Evolutionary conservation across 2,797 vertebrate genomes (phyloP), one percentile per base, ranked within the genome.

Genomic region (Eulemur mongoz): DNA sequence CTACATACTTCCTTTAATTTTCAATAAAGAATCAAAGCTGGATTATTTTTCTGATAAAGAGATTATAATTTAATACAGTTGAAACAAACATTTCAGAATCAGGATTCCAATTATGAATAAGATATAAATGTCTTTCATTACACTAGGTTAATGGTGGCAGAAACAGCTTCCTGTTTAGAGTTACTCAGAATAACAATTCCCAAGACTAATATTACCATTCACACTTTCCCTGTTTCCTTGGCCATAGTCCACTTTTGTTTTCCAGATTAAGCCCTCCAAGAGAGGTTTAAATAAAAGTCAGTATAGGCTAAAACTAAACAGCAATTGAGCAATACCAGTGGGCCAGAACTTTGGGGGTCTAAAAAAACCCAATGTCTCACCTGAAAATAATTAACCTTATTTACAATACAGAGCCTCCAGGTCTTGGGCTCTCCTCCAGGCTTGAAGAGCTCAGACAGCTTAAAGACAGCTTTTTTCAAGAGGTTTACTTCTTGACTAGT

Each of bases 21-120:
- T 93, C 30, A 83, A 48, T 87, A 83, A 88, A 80, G 40, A 94
- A 57, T 87, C 78, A 73, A 84, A 72, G 20, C 9, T 73, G 3
- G 23, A 40, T 79, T 88, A 13, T 85, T 91, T 95, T 89, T 75
- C 57, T 89, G 50, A 84, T 80, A 75, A 72, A 93, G 30, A 96
- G 17, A 79, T 67, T 79, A 67, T 73, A 38, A 50, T 45, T 81
- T 92, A 48, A 40, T 61, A 69, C 48, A 75, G 45, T 40, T 85
- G 72, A 81, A 76, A 27, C 35, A 43, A 85, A 43, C 23, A 9
- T 79, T 84, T 94, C 70, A 79, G 80, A 76, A 11, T 90, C 17
- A 57, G 50, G 22, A 63, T 80, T 95, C 48, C 93, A 91, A 84
- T 93, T 80, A 84, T 84, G 59, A 59, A 18, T 87, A 30, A 87